phyloP scores from a whole-genome alignment of 2,113 vertebrate species.

The Xiphias gladius region DNA sequence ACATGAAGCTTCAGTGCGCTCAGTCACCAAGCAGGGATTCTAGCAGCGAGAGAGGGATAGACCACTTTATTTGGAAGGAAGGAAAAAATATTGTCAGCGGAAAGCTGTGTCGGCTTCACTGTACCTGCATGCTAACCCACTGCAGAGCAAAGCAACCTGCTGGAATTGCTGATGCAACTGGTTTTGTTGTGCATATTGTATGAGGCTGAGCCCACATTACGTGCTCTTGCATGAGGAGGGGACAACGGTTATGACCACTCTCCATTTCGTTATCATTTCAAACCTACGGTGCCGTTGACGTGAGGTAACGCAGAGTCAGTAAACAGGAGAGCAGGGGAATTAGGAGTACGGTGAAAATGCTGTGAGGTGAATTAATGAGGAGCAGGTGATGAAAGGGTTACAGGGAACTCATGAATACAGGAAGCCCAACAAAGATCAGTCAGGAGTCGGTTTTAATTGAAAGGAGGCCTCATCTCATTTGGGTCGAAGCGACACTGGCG shows the following conservation, averaged over 20 bases:
- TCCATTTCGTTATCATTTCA: constrained; percentile 36
- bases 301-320: not conserved
- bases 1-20: constrained; percentile 25
- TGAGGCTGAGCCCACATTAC: not conserved
- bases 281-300: not conserved
- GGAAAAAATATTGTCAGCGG: not conserved
- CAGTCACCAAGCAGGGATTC: constrained; percentile 10
- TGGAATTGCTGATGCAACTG: constrained; percentile 1
- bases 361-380: constrained; percentile 67
- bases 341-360: constrained; percentile 16
- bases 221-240: not conserved
- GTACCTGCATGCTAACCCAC: constrained; percentile 10
- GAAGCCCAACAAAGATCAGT: constrained; percentile 44
- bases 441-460: constrained; percentile 77
- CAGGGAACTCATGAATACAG: constrained; percentile 21
- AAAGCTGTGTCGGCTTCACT: not conserved
- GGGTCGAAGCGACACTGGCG: constrained; percentile 3
- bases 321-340: constrained; percentile 1
- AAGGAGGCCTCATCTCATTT: constrained; percentile 55
- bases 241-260: constrained; percentile 2
- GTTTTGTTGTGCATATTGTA: not conserved
- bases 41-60: not conserved
- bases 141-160: constrained; percentile 6
- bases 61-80: constrained; percentile 45
- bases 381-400: constrained; percentile 71